A percentile compares a stretch with the other conserved stretches of the same genome.
Evolutionary conservation across 2,888 invertebrate species (phyloP).

Genomic region (Parelbella ahira): DNA sequence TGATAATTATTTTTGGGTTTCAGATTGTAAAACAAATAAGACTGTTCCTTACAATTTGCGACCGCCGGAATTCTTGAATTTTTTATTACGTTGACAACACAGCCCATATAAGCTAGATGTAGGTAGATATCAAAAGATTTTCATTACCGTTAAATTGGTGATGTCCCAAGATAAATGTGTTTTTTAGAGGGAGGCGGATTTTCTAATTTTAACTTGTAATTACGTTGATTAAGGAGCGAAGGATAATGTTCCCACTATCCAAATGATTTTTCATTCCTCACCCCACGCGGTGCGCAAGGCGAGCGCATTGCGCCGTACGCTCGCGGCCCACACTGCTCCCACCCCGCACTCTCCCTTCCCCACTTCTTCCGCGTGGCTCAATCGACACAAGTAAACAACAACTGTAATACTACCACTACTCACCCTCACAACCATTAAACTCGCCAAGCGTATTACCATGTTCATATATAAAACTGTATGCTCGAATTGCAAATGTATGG

Average conservation of each 20-base stretch:
- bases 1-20: too few species aligned
- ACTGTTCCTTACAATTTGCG: too few species aligned
- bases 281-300: slow-evolving; percentile 4
- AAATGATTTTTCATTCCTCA: slow-evolving; percentile 1
- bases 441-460: slow-evolving; percentile 10
- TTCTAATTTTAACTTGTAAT: background rate
- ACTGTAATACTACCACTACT: slow-evolving; percentile 9
- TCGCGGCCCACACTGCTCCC: background rate
- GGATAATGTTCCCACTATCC: background rate
- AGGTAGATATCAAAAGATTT: too few species aligned
- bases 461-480: slow-evolving; percentile 10
- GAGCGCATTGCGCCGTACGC: slow-evolving; percentile 6
- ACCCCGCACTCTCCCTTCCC: background rate
- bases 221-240: slow-evolving; percentile 6
- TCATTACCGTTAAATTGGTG: too few species aligned
- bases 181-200: too few species aligned
- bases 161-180: too few species aligned
- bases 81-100: too few species aligned
- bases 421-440: slow-evolving; percentile 7
- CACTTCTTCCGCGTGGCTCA: too few species aligned
- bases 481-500: slow-evolving; percentile 8
- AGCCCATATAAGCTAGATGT: too few species aligned
- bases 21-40: too few species aligned
- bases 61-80: too few species aligned
- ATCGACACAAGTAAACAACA: too few species aligned